A percentile compares a stretch with the other conserved stretches of the same genome.
Conservation (phyloP, 1,140 invertebrate species). For the Vanessa atalanta region DNA sequence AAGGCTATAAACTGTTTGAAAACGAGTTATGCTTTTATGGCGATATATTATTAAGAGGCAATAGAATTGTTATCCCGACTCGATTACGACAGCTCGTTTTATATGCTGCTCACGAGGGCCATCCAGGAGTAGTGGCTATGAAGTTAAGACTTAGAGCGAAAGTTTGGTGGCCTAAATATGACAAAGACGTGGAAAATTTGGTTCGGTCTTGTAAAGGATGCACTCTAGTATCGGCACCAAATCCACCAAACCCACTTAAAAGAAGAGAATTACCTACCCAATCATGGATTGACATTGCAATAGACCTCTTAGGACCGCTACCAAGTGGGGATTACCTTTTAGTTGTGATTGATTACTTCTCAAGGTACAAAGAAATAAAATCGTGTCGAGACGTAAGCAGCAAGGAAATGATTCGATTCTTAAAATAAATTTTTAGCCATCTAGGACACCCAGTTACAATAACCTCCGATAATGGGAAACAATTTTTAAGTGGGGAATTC, state of each 20-base stretch:
- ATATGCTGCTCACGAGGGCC: too few species aligned
- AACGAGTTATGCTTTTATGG: conserved; percentile 40
- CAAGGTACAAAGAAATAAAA: conserved; percentile 39
- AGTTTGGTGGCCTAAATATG: too few species aligned
- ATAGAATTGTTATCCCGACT: conserved; percentile 45
- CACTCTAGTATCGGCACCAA: conserved; percentile 33
- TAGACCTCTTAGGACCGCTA: conserved; percentile 39
- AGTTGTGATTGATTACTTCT: conserved; percentile 38
- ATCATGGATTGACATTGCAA: conserved; percentile 38
- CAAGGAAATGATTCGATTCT: conserved; percentile 15
- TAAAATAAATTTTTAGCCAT: conserved; percentile 33
- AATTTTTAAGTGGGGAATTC: conserved; percentile 39
- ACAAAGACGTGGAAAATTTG: conserved; percentile 58
- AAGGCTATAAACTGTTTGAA: conserved; percentile 37
- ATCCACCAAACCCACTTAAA: conserved; percentile 33
- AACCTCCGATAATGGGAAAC: conserved; percentile 35
- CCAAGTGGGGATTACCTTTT: conserved; percentile 32
- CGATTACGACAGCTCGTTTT: conserved; percentile 26
- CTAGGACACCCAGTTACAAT: conserved; percentile 33
- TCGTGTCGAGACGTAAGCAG: conserved; percentile 14
- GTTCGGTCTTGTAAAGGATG: conserved; percentile 73
- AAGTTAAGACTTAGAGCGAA: too few species aligned
- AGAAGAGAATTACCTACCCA: conserved; percentile 29
- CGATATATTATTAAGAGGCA: conserved; percentile 37
- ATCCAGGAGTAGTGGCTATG: too few species aligned